Percentiles rank a stretch among this genome's conserved stretches.
These are phyloP conservation scores for Rhinophrynus dorsalis DNA, from an alignment of 2,797 vertebrate species.

Conservation along the genomic window DNA sequence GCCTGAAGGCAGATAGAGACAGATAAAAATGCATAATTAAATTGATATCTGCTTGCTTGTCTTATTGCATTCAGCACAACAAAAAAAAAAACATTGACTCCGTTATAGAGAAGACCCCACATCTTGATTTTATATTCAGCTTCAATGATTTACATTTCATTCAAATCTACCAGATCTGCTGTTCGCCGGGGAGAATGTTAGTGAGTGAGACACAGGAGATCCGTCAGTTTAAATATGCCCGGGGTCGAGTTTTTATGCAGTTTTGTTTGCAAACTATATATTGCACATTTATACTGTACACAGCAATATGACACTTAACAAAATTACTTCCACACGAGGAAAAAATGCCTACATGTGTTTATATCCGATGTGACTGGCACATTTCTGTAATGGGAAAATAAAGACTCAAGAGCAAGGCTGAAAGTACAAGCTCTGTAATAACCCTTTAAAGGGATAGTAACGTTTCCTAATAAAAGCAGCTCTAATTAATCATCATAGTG, in stretches of 20 bases:
- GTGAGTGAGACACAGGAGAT: not conserved
- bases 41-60: constrained; percentile 6
- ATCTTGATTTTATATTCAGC: too few species aligned
- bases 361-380: not conserved
- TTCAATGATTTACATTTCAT: not conserved
- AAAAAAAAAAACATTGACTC: not conserved
- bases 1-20: not conserved
- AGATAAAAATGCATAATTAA: constrained; percentile 4
- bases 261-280: not conserved
- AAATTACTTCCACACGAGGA: not conserved
- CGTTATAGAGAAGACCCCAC: not conserved
- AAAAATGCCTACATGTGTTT: not conserved
- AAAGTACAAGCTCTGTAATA: too few species aligned
- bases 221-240: not conserved
- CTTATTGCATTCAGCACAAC: not conserved
- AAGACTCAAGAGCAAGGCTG: too few species aligned
- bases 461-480: too few species aligned
- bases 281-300: constrained; percentile 2
- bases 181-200: not conserved
- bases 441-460: too few species aligned
- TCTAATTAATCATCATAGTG: too few species aligned
- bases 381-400: not conserved
- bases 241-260: not conserved
- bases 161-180: not conserved
- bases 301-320: not conserved